Conservation (phyloP, 2,113 vertebrate genomes). For the Apteryx mantelli region DNA sequence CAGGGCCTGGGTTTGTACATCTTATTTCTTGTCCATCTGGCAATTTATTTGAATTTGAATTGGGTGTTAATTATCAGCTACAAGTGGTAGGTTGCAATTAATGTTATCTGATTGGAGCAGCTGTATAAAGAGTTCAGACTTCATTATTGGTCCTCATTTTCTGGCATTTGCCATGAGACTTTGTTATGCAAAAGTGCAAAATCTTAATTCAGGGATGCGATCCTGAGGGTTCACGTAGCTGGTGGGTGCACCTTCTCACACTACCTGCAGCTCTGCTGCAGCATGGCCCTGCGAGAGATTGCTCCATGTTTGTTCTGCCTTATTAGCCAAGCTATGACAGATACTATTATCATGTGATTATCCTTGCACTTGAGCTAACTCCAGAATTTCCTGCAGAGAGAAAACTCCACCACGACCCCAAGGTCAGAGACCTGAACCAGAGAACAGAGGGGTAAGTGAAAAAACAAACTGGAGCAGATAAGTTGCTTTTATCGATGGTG, state of each 20-base stretch:
- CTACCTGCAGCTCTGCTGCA: neutral
- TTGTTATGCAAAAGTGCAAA: neutral
- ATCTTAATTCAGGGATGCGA: neutral
- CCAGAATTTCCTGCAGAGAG: constrained; percentile 82
- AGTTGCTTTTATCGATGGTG: neutral
- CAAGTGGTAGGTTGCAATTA: neutral
- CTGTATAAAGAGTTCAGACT: neutral
- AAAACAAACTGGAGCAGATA: neutral
- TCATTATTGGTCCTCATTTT: neutral
- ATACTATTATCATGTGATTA: neutral
- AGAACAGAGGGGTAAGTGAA: constrained; percentile 93
- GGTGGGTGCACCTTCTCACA: fast-evolving
- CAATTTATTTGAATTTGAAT: neutral
- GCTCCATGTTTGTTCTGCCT: neutral
- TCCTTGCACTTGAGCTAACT: constrained; percentile 11
- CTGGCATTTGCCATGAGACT: neutral
- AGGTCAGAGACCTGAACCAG: constrained; percentile 96
- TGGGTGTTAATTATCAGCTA: neutral
- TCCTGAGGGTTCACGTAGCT: neutral
- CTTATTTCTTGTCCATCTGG: neutral
- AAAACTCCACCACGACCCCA: constrained; percentile 97
- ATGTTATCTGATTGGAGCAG: neutral
- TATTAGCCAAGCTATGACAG: neutral
- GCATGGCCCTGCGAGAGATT: neutral
- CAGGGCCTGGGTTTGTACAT: neutral